Conservation (phyloP, 2,888 invertebrate genomes). For the Hyppa rectilinea region DNA sequence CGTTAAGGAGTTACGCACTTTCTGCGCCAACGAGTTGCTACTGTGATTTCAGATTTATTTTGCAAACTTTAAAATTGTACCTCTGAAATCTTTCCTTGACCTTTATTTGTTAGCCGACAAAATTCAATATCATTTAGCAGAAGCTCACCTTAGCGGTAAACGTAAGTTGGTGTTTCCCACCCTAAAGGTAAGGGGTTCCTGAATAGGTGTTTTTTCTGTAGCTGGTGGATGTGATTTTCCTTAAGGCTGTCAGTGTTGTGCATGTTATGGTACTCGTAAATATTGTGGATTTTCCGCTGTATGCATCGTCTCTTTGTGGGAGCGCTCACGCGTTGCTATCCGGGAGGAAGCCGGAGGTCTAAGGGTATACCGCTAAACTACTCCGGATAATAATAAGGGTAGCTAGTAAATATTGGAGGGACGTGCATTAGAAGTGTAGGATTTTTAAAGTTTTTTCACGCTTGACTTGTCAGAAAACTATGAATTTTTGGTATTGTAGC, state of each 20-base stretch:
- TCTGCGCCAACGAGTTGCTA: constrained; percentile 79
- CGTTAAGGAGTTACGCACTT: constrained; percentile 84
- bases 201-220: constrained; percentile 71
- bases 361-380: constrained; percentile 53
- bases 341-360: constrained; percentile 55
- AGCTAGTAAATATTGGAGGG: constrained; percentile 43
- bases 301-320: constrained; percentile 57
- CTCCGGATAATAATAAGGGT: constrained; percentile 38
- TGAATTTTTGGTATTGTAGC: too few relatives aligned
- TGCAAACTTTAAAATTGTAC: constrained; percentile 67
- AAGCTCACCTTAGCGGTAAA: constrained; percentile 43
- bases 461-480: too few relatives aligned
- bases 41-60: constrained; percentile 83
- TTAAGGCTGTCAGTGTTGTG: constrained; percentile 74
- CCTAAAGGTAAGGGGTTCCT: constrained; percentile 79
- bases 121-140: constrained; percentile 36
- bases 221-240: constrained; percentile 75
- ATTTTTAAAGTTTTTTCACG: constrained; percentile 3
- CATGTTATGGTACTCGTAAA: constrained; percentile 75
- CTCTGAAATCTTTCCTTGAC: constrained; percentile 9
- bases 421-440: constrained; percentile 11
- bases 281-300: constrained; percentile 70
- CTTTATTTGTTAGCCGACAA: constrained; percentile 20
- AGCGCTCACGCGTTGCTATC: constrained; percentile 57
- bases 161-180: constrained; percentile 63